Evolutionary conservation across 2,797 vertebrate genomes (phyloP).

Genomic region (Sebastes flavidus): DNA sequence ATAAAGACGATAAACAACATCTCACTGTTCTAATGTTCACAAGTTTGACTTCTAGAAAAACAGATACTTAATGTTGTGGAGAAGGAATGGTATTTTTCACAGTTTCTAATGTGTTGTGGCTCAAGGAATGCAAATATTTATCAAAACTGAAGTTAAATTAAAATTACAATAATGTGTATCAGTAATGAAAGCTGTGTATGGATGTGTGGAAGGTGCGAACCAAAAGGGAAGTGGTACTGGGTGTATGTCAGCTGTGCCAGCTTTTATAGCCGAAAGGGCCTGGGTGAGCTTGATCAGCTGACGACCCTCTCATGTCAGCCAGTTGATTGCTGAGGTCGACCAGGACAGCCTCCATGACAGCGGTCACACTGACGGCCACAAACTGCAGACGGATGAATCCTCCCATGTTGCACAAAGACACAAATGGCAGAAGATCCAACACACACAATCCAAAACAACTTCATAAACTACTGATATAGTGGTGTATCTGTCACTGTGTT

Average conservation of each 20-base stretch:
- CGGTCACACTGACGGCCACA: background rate
- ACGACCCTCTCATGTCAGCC: background rate
- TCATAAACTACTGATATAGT: background rate
- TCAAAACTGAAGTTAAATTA: too few species aligned
- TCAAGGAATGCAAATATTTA: background rate
- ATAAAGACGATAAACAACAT: too few species aligned
- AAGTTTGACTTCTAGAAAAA: too few species aligned
- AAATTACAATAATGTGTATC: too few species aligned
- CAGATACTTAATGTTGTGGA: too few species aligned
- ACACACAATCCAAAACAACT: background rate
- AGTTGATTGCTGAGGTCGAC: background rate
- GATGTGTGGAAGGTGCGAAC: background rate
- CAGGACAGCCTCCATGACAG: background rate
- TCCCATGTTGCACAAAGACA: background rate
- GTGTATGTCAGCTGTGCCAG: background rate
- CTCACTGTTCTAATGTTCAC: too few species aligned
- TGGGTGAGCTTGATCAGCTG: background rate
- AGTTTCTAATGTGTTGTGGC: background rate
- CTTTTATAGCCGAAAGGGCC: too few species aligned
- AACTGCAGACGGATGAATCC: background rate
- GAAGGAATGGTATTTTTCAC: too few species aligned
- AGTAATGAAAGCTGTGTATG: too few species aligned
- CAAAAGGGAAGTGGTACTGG: background rate
- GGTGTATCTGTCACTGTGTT: background rate
- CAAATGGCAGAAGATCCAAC: background rate